Evolutionary conservation across 2,113 vertebrate species (phyloP).

Genomic region (Anhinga rufa): DNA sequence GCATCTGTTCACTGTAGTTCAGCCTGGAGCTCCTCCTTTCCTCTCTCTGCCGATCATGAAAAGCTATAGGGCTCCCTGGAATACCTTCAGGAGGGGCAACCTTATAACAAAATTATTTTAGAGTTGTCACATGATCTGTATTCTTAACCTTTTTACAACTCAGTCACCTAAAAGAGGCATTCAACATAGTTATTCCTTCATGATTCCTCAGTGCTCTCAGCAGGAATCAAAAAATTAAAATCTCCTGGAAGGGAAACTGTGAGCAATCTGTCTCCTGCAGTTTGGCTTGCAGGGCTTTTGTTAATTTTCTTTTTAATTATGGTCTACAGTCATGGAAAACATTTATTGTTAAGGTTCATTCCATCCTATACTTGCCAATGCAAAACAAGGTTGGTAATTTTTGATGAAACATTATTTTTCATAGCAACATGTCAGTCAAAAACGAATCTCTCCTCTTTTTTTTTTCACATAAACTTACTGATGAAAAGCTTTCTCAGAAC

Average conservation of each 20-base stretch:
- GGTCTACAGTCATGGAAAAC: not conserved
- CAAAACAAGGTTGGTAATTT: not conserved
- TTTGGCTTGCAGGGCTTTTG: not conserved
- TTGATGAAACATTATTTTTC: not conserved
- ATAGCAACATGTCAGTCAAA: not conserved
- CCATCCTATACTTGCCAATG: not conserved
- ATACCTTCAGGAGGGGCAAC: not conserved
- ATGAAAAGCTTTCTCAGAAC: not conserved
- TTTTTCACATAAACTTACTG: not conserved
- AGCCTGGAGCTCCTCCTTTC: not conserved
- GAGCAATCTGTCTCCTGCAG: not conserved
- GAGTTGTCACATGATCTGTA: not conserved
- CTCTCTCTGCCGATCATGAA: not conserved
- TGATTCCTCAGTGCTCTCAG: not conserved
- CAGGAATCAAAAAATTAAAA: not conserved
- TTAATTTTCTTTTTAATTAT: conserved; percentile 30
- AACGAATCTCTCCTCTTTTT: not conserved
- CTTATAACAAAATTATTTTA: not conserved
- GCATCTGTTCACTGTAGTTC: conserved; percentile 27
- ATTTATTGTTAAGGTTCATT: not conserved
- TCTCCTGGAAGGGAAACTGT: not conserved
- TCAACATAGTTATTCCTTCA: not conserved
- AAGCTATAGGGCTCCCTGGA: not conserved
- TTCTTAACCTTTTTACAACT: not conserved
- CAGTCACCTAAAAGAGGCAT: not conserved